Percentiles rank a stretch among this genome's conserved stretches.
Conservation (phyloP, 2,797 vertebrate genomes). For the Lindbergichthys nudifrons region DNA sequence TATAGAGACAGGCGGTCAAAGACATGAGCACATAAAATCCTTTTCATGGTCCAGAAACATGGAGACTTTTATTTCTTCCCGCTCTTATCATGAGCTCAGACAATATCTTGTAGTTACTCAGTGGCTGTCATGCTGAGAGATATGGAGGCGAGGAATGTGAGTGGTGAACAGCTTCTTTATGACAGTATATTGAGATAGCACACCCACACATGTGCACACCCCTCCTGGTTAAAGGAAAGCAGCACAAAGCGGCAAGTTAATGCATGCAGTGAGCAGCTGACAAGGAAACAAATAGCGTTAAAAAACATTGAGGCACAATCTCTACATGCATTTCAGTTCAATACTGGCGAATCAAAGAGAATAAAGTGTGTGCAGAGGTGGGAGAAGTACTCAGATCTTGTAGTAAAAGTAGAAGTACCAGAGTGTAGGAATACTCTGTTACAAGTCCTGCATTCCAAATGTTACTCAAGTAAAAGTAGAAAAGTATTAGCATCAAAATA, state of each 20-base stretch:
- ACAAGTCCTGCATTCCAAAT: too few relatives aligned
- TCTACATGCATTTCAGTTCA: constrained; percentile 40
- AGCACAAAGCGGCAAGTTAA: constrained; percentile 29
- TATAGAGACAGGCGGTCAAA: constrained; percentile 25
- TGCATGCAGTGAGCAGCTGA: constrained; percentile 18
- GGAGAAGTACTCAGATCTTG: too few relatives aligned
- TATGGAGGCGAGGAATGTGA: constrained; percentile 44
- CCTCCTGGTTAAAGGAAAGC: constrained; percentile 42
- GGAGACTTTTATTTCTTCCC: neutral
- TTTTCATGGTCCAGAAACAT: constrained; percentile 60
- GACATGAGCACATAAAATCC: constrained; percentile 46
- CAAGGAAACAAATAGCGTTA: constrained; percentile 30
- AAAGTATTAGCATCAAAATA: too few relatives aligned
- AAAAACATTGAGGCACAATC: constrained; percentile 51
- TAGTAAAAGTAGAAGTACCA: too few relatives aligned
- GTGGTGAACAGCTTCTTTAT: constrained; percentile 61
- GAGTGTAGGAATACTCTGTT: too few relatives aligned
- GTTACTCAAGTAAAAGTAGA: too few relatives aligned
- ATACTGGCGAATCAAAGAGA: constrained; percentile 40
- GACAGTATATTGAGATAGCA: constrained; percentile 41
- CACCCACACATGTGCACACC: constrained; percentile 38
- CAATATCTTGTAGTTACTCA: constrained; percentile 52
- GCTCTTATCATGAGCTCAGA: constrained; percentile 63
- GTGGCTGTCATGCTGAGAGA: constrained; percentile 51
- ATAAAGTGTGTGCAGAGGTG: constrained; percentile 17